Conservation (phyloP, 2,113 vertebrate species). For the Motacilla tschutschensis region DNA sequence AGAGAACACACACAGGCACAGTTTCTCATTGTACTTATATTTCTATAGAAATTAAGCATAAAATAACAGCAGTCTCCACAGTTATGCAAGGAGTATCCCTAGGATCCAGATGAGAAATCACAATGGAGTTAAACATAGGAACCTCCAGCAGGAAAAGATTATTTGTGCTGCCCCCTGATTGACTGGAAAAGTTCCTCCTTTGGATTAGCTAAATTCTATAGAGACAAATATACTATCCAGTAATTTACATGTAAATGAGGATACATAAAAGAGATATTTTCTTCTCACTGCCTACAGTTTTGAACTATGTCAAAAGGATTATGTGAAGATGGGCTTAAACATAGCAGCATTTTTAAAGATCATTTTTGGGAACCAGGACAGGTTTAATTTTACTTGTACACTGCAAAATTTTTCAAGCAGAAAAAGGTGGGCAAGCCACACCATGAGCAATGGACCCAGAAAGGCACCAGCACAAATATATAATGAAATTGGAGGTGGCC, state of each 20-base stretch:
- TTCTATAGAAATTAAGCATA: background rate
- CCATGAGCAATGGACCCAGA: background rate
- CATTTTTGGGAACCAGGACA: background rate
- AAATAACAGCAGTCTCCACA: background rate
- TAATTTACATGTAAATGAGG: slow-evolving; percentile 49
- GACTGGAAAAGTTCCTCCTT: slow-evolving; percentile 13
- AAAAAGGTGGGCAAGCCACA: background rate
- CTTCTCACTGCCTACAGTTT: background rate
- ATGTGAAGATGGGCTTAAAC: background rate
- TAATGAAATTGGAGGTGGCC: background rate
- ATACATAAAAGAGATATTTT: slow-evolving; percentile 4
- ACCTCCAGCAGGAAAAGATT: background rate
- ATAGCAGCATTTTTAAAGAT: background rate
- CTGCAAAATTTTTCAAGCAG: slow-evolving; percentile 15
- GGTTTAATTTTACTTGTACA: slow-evolving; percentile 21
- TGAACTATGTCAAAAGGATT: background rate
- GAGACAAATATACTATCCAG: background rate
- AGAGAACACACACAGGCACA: background rate
- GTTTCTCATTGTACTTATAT: background rate
- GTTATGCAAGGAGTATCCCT: background rate
- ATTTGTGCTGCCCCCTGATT: background rate
- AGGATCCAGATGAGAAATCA: background rate
- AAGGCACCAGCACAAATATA: background rate
- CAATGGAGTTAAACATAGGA: background rate
- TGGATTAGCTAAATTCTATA: slow-evolving; percentile 6